Percentiles rank a stretch among this genome's conserved stretches.
Conservation (phyloP, 2,888 invertebrate species). For the Drosophila hamatofila region DNA sequence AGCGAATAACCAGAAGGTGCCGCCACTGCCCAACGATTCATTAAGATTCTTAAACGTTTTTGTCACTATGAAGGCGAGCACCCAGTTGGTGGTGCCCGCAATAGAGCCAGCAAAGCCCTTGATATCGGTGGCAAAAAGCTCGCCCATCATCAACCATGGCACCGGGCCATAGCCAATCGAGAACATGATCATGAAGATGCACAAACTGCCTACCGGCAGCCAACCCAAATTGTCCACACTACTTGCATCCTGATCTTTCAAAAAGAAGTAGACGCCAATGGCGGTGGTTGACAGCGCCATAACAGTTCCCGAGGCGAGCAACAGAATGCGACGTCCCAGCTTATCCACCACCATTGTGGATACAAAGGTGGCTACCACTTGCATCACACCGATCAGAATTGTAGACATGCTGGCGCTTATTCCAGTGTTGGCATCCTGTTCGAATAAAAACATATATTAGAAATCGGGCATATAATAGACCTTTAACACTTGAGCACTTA, state of each 20-base stretch:
- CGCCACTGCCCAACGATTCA: conserved; percentile 87
- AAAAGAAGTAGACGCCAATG: conserved; percentile 90
- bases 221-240: conserved; percentile 88
- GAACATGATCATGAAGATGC: conserved; percentile 92
- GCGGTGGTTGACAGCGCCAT: conserved; percentile 90
- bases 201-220: conserved; percentile 91
- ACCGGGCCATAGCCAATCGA: conserved; percentile 95
- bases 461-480: not conserved
- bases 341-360: conserved; percentile 92
- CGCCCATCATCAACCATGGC: conserved; percentile 91
- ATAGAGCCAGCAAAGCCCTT: conserved; percentile 91
- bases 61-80: conserved; percentile 92
- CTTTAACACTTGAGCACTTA: conserved; percentile 84
- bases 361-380: conserved; percentile 89
- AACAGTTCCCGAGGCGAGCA: conserved; percentile 89
- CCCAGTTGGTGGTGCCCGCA: conserved; percentile 93
- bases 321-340: conserved; percentile 91
- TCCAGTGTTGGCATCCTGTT: conserved; percentile 82
- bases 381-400: conserved; percentile 93
- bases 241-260: conserved; percentile 79
- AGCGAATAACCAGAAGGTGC: conserved; percentile 91
- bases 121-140: conserved; percentile 92
- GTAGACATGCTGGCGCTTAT: conserved; percentile 88
- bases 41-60: conserved; percentile 89
- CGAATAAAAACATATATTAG: not conserved